phyloP scores from a whole-genome alignment of 2,888 invertebrate species.

The Eubasilissa splendida region DNA sequence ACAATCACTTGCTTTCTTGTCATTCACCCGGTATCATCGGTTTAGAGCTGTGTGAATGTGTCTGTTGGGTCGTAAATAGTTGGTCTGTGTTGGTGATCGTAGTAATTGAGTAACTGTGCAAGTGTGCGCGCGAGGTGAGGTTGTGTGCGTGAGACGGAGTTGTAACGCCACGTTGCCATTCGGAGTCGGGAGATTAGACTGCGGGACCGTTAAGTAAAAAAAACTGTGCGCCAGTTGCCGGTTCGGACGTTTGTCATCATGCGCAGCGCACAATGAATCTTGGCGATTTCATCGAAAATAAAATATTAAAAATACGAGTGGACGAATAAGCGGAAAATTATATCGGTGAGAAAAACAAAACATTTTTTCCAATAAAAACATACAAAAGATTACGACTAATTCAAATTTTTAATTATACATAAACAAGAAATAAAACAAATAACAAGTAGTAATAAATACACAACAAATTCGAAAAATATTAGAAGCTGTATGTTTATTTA shows the following conservation, averaged over 20 bases:
- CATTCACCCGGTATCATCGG: slow-evolving; percentile 35
- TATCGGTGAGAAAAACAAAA: too few species aligned
- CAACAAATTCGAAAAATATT: too few species aligned
- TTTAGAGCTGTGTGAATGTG: slow-evolving; percentile 18
- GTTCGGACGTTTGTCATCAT: slow-evolving; percentile 8
- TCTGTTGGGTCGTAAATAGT: slow-evolving; percentile 4
- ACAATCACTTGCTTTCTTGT: neutral
- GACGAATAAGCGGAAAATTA: neutral
- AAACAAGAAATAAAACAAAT: too few species aligned
- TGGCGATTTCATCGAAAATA: neutral
- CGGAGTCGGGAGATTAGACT: slow-evolving; percentile 38
- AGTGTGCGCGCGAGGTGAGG: neutral
- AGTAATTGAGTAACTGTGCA: slow-evolving; percentile 35
- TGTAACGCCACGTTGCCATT: slow-evolving; percentile 49
- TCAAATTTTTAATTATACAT: too few species aligned
- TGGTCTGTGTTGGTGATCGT: slow-evolving; percentile 19
- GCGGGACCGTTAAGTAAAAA: slow-evolving; percentile 37
- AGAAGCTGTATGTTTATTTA: too few species aligned
- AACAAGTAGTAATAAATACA: too few species aligned
- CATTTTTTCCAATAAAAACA: too few species aligned
- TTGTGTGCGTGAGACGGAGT: slow-evolving; percentile 15
- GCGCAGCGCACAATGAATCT: slow-evolving; percentile 19
- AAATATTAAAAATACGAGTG: neutral
- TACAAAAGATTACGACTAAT: too few species aligned
- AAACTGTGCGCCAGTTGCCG: slow-evolving; percentile 22